Conservation (phyloP, 92 coral and sea anemone genomes). For the Phymanthus crucifer region DNA sequence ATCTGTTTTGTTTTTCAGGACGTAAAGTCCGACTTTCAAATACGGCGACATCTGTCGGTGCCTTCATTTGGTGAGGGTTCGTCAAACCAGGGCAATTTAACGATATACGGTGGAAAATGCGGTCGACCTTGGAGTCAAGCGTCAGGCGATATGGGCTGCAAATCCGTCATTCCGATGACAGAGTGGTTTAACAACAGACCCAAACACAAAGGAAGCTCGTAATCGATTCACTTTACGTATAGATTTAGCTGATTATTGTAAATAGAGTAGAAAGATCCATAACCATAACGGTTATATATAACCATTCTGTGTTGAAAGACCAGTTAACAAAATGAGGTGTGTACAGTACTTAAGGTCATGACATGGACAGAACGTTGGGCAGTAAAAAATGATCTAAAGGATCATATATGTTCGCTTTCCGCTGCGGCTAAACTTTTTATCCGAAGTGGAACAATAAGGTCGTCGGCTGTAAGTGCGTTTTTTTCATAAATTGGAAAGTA, state of each 20-base stretch:
- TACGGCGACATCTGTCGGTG: constrained; percentile 8
- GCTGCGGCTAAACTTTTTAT: neutral
- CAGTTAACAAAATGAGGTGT: neutral
- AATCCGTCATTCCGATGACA: constrained; percentile 11
- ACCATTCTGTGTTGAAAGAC: neutral
- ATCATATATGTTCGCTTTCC: neutral
- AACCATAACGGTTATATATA: too few species aligned
- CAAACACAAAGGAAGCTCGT: constrained; percentile 19
- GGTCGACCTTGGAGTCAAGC: constrained; percentile 33
- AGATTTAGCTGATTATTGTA: constrained; percentile 22
- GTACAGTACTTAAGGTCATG: neutral
- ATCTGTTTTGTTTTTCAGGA: constrained; percentile 19
- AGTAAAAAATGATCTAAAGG: too few species aligned
- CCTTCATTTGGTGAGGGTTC: constrained; percentile 35
- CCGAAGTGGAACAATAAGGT: neutral
- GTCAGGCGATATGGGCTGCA: constrained; percentile 52
- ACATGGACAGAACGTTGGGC: neutral
- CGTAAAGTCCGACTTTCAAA: constrained; percentile 29
- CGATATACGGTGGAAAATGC: constrained; percentile 55
- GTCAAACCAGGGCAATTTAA: constrained; percentile 18
- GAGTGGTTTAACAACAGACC: constrained; percentile 6
- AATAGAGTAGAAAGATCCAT: constrained; percentile 20
- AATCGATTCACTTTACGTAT: neutral
- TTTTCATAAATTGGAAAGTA: neutral
- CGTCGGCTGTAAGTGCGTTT: neutral